Conservation (phyloP, 2,888 invertebrate genomes). For the Temnothorax rugatulus region DNA sequence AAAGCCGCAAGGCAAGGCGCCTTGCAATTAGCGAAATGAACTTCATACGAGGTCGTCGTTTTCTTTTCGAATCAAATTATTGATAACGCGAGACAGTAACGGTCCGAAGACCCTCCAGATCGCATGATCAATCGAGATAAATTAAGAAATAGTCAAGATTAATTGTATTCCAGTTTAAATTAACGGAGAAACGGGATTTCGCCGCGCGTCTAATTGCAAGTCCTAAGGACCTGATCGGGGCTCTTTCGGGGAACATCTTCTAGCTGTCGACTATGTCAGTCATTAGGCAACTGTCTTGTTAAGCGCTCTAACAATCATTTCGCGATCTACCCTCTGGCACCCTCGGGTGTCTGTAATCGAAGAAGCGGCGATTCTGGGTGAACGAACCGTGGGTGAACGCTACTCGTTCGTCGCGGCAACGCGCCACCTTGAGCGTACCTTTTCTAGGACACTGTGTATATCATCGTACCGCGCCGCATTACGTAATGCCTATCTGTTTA, state of each 20-base stretch:
- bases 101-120: background rate
- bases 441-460: constrained; percentile 45
- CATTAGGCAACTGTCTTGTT: too few species aligned
- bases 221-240: background rate
- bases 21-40: background rate
- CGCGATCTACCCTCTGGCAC: background rate
- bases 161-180: constrained; percentile 3
- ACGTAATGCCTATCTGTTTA: constrained; percentile 27
- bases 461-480: constrained; percentile 4
- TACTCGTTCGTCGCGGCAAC: background rate
- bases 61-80: background rate
- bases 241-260: background rate
- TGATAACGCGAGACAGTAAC: background rate
- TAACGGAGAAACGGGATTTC: too few species aligned
- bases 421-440: constrained; percentile 10
- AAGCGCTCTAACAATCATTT: background rate
- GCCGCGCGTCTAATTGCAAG: background rate
- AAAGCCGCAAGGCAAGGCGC: too few species aligned
- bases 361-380: background rate
- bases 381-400: background rate
- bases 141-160: background rate
- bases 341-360: background rate
- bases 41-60: background rate
- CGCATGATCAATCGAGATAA: background rate
- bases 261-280: too few species aligned